Conservation (phyloP, 2,797 vertebrate genomes). For the Lateolabrax maculatus region DNA sequence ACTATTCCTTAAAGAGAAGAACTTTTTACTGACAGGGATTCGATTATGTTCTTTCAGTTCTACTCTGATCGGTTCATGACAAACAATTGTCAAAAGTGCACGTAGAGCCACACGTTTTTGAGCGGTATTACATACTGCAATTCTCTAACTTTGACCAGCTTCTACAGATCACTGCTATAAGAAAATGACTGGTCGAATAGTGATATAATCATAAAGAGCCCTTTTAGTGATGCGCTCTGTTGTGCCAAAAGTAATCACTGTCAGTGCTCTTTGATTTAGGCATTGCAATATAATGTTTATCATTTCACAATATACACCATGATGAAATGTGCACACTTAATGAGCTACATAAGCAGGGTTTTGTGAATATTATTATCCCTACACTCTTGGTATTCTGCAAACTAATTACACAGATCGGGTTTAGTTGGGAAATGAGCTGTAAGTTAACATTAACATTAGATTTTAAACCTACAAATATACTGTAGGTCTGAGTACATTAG, state of each 20-base stretch:
- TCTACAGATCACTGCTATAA: slow-evolving; percentile 29
- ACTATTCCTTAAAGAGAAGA: neutral
- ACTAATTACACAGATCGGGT: slow-evolving; percentile 47
- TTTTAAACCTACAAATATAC: slow-evolving; percentile 59
- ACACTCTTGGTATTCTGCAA: slow-evolving; percentile 36
- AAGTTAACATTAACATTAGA: slow-evolving; percentile 51
- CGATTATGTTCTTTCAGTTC: slow-evolving; percentile 23
- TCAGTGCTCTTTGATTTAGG: slow-evolving; percentile 56
- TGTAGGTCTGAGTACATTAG: slow-evolving; percentile 63
- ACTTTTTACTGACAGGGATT: slow-evolving; percentile 19
- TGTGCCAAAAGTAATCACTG: slow-evolving; percentile 53
- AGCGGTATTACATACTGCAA: slow-evolving; percentile 19
- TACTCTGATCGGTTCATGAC: slow-evolving; percentile 36
- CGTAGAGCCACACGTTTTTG: slow-evolving; percentile 22
- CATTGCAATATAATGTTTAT: slow-evolving; percentile 51
- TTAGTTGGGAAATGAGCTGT: slow-evolving; percentile 48
- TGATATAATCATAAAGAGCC: slow-evolving; percentile 33
- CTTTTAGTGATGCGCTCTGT: slow-evolving; percentile 44
- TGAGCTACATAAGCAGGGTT: slow-evolving; percentile 39
- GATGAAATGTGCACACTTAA: slow-evolving; percentile 59
- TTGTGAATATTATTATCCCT: slow-evolving; percentile 42
- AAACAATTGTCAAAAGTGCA: slow-evolving; percentile 62
- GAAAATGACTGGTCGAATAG: slow-evolving; percentile 13
- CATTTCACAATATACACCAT: slow-evolving; percentile 49
- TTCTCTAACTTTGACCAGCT: slow-evolving; percentile 22